A percentile compares a stretch with the other conserved stretches of the same genome.
These are phyloP conservation scores for Microtus ochrogaster DNA, from an alignment of 2,113 vertebrate genomes.

Conservation along the genomic window DNA sequence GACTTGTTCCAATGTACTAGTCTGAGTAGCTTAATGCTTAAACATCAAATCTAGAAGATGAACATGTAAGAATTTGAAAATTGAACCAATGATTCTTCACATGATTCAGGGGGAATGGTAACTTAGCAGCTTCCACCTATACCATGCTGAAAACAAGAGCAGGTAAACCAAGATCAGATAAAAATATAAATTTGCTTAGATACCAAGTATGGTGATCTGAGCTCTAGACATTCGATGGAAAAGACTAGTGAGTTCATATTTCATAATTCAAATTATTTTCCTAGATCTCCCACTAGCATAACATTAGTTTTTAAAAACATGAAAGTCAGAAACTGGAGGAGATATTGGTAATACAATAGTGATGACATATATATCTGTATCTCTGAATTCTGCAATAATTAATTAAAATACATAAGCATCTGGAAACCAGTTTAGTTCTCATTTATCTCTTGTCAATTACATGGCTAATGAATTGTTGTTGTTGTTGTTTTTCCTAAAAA, in stretches of 20 bases:
- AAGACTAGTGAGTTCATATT: conserved; percentile 19
- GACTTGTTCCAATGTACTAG: conserved; percentile 21
- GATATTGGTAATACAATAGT: neutral
- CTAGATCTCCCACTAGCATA: neutral
- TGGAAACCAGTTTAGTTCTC: conserved; percentile 21
- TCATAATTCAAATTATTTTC: conserved; percentile 44
- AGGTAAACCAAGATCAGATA: conserved; percentile 73
- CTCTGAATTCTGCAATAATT: neutral
- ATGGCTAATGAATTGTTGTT: neutral
- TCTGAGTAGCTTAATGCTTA: conserved; percentile 23
- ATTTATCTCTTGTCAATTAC: neutral
- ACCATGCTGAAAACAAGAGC: conserved; percentile 80
- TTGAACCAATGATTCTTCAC: conserved; percentile 47
- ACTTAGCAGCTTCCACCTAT: conserved; percentile 70
- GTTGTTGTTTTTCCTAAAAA: neutral
- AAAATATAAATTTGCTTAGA: conserved; percentile 20
- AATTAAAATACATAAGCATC: conserved; percentile 34
- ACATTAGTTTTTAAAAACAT: neutral
- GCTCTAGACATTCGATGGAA: conserved; percentile 19
- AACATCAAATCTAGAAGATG: conserved; percentile 59
- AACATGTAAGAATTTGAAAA: conserved; percentile 69
- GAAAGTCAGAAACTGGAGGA: neutral
- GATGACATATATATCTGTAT: neutral
- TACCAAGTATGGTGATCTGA: neutral
- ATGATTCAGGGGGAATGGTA: conserved; percentile 70